Evolutionary conservation across 1,140 invertebrate genomes (phyloP).

Genomic region (Brachionus rubens): DNA sequence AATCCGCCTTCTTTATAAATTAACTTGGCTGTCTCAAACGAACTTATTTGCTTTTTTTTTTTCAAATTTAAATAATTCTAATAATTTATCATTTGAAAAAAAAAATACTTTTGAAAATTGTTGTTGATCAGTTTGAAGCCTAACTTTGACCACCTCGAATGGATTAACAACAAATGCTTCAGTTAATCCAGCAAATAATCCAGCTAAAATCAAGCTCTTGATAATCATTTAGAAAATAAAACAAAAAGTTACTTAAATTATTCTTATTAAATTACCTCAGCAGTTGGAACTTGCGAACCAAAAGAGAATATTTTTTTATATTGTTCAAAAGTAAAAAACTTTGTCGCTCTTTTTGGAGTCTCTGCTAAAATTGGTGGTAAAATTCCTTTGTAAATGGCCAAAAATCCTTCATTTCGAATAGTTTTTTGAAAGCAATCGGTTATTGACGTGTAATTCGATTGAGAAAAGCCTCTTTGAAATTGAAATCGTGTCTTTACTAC

Average conservation of each 20-base stretch:
- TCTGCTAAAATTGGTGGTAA: constrained; percentile 86
- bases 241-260: constrained; percentile 46
- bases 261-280: constrained; percentile 45
- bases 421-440: constrained; percentile 83
- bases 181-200: constrained; percentile 77
- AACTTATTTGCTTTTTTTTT: constrained; percentile 69
- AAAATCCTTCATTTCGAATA: constrained; percentile 73
- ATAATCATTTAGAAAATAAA: constrained; percentile 52
- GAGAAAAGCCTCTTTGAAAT: constrained; percentile 67
- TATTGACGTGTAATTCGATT: constrained; percentile 73
- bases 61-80: too few species aligned
- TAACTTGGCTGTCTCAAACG: constrained; percentile 72
- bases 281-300: constrained; percentile 60
- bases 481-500: constrained; percentile 83
- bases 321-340: constrained; percentile 88
- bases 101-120: constrained; percentile 55
- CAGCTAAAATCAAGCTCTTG: constrained; percentile 79
- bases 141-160: constrained; percentile 90
- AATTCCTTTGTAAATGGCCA: constrained; percentile 75
- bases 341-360: constrained; percentile 86
- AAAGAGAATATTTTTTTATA: constrained; percentile 81
- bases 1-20: constrained; percentile 73
- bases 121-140: constrained; percentile 62
- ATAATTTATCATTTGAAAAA: background rate
- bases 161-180: constrained; percentile 86